A percentile compares a stretch with the other conserved stretches of the same genome.
These are phyloP conservation scores for Apostichopus californicus DNA, from an alignment of 35 echinoderm and acorn worm genomes.

Conservation along the genomic window DNA sequence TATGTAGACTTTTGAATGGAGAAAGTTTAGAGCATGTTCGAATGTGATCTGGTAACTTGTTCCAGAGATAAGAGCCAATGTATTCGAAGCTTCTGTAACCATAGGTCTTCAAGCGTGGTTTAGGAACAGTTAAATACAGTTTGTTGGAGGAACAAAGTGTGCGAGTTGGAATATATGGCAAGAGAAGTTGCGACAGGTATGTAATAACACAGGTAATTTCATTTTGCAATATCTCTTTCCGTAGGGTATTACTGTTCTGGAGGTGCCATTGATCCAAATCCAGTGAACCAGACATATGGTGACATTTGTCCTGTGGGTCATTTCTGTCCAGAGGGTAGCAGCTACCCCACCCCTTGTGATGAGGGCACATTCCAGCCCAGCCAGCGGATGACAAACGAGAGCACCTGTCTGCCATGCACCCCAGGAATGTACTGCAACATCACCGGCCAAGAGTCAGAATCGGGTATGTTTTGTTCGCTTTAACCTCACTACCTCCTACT, in stretches of 20 bases:
- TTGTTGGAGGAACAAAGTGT: too few relatives aligned
- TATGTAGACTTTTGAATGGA: too few relatives aligned
- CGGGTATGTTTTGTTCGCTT: constrained; percentile 52
- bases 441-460: constrained; percentile 68
- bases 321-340: constrained; percentile 89
- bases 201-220: constrained; percentile 29
- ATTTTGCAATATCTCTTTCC: too few relatives aligned
- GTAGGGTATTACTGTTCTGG: constrained; percentile 63
- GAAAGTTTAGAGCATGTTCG: too few relatives aligned
- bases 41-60: too few relatives aligned
- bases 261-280: constrained; percentile 87
- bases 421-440: constrained; percentile 90
- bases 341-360: constrained; percentile 63
- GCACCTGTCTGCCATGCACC: constrained; percentile 77
- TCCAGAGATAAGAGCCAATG: too few relatives aligned
- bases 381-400: constrained; percentile 84
- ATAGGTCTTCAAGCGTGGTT: too few relatives aligned
- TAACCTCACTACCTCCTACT: not conserved
- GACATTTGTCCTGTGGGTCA: constrained; percentile 86
- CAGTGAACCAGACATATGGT: constrained; percentile 72
- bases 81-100: too few relatives aligned
- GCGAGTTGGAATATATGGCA: too few relatives aligned
- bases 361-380: constrained; percentile 85
- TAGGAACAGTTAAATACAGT: too few relatives aligned
- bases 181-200: too few relatives aligned